phyloP scores from a whole-genome alignment of 1,140 invertebrate species.

The Magallana angulata region DNA sequence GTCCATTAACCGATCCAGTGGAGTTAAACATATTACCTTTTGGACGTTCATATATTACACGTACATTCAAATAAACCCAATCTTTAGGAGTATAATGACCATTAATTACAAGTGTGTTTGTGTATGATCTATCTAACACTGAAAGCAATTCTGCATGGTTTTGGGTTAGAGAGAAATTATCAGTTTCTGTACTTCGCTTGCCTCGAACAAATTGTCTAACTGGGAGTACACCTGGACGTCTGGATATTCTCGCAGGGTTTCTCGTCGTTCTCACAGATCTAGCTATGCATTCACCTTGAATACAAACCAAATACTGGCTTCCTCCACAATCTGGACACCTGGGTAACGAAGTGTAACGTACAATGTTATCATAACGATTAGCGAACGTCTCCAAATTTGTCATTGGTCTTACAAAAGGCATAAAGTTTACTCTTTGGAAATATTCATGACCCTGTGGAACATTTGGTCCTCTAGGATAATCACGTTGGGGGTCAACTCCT shows the following conservation, averaged over 20 bases:
- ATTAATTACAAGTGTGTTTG: constrained; percentile 47
- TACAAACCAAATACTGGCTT: not conserved
- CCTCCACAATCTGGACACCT: constrained; percentile 44
- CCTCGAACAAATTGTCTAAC: not conserved
- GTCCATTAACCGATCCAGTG: not conserved
- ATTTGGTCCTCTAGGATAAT: not conserved
- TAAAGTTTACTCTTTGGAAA: no score
- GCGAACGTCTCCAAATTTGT: constrained; percentile 41
- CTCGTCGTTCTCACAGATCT: not conserved
- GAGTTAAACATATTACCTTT: not conserved
- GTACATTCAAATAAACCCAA: constrained; percentile 51
- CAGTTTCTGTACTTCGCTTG: not conserved
- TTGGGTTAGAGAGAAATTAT: not conserved
- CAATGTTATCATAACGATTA: constrained; percentile 27
- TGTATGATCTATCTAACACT: constrained; percentile 26
- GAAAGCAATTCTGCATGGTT: not conserved
- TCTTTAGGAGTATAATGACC: constrained; percentile 26
- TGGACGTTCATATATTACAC: constrained; percentile 46
- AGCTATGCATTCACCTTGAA: not conserved
- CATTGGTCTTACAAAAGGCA: not conserved
- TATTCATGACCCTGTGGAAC: no score
- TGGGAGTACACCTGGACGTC: not conserved
- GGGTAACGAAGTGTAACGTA: constrained; percentile 35
- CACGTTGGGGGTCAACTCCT: constrained; percentile 31
- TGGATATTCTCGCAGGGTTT: not conserved